phyloP scores from a whole-genome alignment of 35 echinoderm and acorn worm genomes.

The Lytechinus pictus region DNA sequence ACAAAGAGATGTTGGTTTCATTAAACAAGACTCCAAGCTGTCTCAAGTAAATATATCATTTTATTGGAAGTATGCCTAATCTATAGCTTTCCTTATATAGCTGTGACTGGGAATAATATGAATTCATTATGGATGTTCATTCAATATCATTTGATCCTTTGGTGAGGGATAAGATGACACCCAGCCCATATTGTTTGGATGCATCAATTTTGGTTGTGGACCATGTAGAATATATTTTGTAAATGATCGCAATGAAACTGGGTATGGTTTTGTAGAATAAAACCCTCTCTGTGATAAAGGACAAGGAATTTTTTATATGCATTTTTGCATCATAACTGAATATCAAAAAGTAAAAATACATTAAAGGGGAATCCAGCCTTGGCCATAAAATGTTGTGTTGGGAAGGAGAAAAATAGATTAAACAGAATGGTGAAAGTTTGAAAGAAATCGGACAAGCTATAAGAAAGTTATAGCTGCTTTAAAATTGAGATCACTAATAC shows the following conservation, averaged over 20 bases:
- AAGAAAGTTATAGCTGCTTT: too few species aligned
- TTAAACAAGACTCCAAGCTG: not conserved
- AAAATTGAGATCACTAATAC: too few species aligned
- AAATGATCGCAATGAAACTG: not conserved
- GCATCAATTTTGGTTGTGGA: not conserved
- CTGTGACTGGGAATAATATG: not conserved
- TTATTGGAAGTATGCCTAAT: not conserved
- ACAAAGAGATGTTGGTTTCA: not conserved
- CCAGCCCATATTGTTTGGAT: not conserved
- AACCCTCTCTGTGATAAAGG: not conserved
- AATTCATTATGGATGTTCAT: not conserved
- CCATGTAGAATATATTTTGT: not conserved
- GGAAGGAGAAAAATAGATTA: too few species aligned
- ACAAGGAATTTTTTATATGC: too few species aligned
- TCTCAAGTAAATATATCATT: not conserved
- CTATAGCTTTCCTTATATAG: not conserved
- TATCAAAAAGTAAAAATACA: too few species aligned
- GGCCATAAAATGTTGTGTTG: too few species aligned
- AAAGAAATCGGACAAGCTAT: too few species aligned
- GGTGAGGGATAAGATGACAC: not conserved
- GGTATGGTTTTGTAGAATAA: not conserved
- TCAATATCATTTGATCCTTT: not conserved
- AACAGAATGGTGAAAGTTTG: too few species aligned
- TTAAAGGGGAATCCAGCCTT: too few species aligned
- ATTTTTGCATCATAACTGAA: too few species aligned